These are phyloP conservation scores for Isaurus tuberculatus DNA, from an alignment of 92 coral and sea anemone species.

Conservation along the genomic window DNA sequence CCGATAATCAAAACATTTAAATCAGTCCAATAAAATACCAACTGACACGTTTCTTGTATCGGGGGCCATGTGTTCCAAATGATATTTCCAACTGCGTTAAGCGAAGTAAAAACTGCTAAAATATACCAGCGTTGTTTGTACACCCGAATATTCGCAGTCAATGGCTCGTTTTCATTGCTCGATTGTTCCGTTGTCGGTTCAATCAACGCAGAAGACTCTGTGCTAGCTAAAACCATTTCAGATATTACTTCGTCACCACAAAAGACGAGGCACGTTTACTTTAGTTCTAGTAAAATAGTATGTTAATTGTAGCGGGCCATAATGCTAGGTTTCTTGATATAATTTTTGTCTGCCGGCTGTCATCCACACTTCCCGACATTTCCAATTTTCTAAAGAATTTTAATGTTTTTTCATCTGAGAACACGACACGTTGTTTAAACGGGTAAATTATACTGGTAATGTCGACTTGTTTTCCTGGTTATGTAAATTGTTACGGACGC, in stretches of 20 bases:
- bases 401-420: neutral
- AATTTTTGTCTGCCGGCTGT: too few species aligned
- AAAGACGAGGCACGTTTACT: neutral
- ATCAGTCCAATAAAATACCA: conserved; percentile 87
- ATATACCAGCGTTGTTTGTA: conserved; percentile 92
- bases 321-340: neutral
- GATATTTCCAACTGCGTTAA: conserved; percentile 80
- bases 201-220: conserved; percentile 38
- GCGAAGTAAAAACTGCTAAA: conserved; percentile 71
- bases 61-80: conserved; percentile 99
- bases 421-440: neutral
- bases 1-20: conserved; percentile 88
- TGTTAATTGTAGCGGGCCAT: too few species aligned
- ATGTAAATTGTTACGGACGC: neutral
- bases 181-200: conserved; percentile 13
- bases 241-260: neutral
- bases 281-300: neutral
- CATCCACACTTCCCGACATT: neutral
- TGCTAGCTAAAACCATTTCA: neutral
- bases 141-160: conserved; percentile 53
- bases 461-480: neutral
- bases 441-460: neutral
- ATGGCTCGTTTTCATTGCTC: neutral
- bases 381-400: neutral
- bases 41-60: conserved; percentile 92